Conservation (phyloP, 2,113 vertebrate species). For the Nannobrachium achirus region DNA sequence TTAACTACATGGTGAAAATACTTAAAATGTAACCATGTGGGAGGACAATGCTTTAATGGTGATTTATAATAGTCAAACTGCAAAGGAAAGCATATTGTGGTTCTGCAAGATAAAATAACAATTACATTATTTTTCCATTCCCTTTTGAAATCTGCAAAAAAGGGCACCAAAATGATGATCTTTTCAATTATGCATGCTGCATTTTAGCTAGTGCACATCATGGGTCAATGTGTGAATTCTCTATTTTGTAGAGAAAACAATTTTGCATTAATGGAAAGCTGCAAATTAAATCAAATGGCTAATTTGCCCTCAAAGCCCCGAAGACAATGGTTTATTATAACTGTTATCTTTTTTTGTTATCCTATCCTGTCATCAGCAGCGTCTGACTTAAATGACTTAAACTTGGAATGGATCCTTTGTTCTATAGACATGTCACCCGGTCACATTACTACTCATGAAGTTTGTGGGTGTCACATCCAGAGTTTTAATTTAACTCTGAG, state of each 20-base stretch:
- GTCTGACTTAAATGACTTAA: no score
- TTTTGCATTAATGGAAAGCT: not conserved
- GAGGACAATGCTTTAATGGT: conserved; percentile 48
- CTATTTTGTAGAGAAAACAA: conserved; percentile 13
- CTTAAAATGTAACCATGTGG: conserved; percentile 54
- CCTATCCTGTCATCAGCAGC: not conserved
- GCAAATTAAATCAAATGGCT: not conserved
- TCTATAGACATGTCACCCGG: no score
- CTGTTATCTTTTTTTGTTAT: not conserved
- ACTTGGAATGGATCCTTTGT: no score
- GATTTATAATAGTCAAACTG: conserved; percentile 46
- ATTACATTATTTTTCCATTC: conserved; percentile 25
- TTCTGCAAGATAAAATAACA: conserved; percentile 12
- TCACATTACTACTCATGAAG: no score
- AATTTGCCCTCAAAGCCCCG: not conserved
- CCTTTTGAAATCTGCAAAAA: conserved; percentile 31
- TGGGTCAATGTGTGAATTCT: conserved; percentile 19
- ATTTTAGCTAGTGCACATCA: conserved; percentile 35
- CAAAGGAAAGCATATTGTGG: conserved; percentile 23
- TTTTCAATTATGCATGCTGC: conserved; percentile 58
- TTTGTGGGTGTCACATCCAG: no score
- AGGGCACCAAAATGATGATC: conserved; percentile 36
- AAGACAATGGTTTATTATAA: conserved; percentile 4
- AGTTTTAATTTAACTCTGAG: no score
- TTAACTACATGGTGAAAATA: conserved; percentile 55